Percentiles rank a stretch among this genome's conserved stretches.
phyloP scores from a whole-genome alignment of 2,888 invertebrate species.

The Cheilosia urbana region DNA sequence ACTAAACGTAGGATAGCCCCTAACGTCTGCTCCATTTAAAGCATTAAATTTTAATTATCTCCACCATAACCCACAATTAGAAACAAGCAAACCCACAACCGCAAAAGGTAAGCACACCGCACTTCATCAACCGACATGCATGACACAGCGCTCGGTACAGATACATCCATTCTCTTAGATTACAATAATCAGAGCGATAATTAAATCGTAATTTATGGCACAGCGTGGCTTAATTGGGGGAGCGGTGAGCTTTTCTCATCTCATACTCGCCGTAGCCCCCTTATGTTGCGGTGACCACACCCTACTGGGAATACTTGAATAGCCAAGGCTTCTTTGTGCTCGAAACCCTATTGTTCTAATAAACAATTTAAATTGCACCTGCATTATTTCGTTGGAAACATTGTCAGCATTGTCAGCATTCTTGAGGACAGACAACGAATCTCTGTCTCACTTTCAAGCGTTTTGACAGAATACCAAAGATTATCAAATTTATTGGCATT shows the following conservation, averaged over 20 bases:
- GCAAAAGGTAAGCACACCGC: neutral
- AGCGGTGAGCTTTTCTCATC: neutral
- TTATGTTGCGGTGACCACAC: neutral
- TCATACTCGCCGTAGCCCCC: neutral
- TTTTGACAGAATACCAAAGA: constrained; percentile 14
- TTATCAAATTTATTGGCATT: constrained; percentile 28
- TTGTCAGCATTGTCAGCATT: constrained; percentile 33
- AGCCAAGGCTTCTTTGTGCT: constrained; percentile 23
- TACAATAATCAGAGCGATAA: constrained; percentile 47
- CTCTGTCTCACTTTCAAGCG: constrained; percentile 5
- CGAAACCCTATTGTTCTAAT: constrained; percentile 2
- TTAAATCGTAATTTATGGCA: constrained; percentile 58
- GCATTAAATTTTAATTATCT: constrained; percentile 25
- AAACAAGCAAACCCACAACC: constrained; percentile 1
- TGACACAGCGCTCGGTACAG: neutral
- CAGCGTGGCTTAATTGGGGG: constrained; percentile 36
- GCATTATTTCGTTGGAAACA: constrained; percentile 4
- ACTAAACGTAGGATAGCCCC: neutral
- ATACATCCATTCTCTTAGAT: constrained; percentile 40
- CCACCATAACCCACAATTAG: constrained; percentile 36
- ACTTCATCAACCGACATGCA: constrained; percentile 27
- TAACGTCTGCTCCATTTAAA: neutral
- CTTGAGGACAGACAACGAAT: constrained; percentile 12
- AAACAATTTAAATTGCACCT: constrained; percentile 27
- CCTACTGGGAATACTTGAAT: constrained; percentile 24